Evolutionary conservation across 2,113 vertebrate species (phyloP).

Genomic region (Psittacula cyanocephala): DNA sequence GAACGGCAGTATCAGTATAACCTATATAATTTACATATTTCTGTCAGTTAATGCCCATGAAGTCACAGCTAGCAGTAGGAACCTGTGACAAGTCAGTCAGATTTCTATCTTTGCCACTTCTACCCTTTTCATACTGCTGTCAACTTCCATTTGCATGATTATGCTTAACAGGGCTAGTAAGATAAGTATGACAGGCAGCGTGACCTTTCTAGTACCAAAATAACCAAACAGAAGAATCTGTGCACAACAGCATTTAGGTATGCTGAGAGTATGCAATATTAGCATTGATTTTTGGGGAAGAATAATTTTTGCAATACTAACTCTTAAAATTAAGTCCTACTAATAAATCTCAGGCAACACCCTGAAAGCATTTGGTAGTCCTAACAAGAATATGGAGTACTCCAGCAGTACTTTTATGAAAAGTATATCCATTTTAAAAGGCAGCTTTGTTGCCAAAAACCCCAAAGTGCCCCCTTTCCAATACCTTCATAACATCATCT

Average conservation of each 20-base stretch:
- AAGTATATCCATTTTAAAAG: neutral
- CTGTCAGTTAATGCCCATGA: neutral
- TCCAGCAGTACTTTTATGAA: neutral
- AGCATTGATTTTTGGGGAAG: neutral
- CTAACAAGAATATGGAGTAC: neutral
- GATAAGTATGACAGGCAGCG: constrained; percentile 44
- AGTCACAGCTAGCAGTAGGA: neutral
- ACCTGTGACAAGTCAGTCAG: neutral
- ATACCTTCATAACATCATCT: neutral
- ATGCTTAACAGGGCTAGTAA: constrained; percentile 26
- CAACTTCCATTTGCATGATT: constrained; percentile 35
- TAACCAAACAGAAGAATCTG: constrained; percentile 28
- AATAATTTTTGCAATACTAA: neutral
- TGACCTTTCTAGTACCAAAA: constrained; percentile 54
- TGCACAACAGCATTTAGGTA: neutral
- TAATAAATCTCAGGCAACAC: neutral
- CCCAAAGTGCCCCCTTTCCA: neutral
- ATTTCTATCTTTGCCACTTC: constrained; percentile 31
- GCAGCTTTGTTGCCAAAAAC: neutral
- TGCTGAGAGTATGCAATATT: neutral
- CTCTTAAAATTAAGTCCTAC: neutral
- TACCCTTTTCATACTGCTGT: constrained; percentile 46
- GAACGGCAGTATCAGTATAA: neutral
- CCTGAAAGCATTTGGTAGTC: neutral
- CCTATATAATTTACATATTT: neutral